Evolutionary conservation across 1,140 invertebrate genomes (phyloP).

Genomic region (Lepeophtheirus salmonis): DNA sequence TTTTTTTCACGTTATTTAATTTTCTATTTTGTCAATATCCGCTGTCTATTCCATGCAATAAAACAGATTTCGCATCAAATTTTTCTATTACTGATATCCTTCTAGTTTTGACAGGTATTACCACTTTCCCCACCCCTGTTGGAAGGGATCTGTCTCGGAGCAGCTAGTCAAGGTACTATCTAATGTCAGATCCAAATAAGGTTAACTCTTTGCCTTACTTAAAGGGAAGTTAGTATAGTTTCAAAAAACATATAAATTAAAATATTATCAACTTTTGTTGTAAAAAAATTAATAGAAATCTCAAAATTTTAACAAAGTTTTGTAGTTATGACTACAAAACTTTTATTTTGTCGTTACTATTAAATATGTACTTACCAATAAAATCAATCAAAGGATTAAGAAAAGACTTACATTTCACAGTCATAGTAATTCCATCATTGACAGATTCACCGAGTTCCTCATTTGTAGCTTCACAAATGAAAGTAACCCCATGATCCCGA

Average conservation of each 20-base stretch:
- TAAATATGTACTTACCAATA: not conserved
- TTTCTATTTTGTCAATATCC: too few relatives aligned
- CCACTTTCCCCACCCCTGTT: too few relatives aligned
- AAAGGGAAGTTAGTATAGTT: not conserved
- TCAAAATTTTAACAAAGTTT: not conserved
- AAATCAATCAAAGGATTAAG: not conserved
- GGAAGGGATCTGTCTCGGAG: too few relatives aligned
- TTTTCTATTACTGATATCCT: too few relatives aligned
- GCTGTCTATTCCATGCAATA: too few relatives aligned
- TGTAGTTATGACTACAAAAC: not conserved
- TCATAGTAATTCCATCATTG: slow-evolving; percentile 6
- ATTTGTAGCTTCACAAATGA: slow-evolving; percentile 17
- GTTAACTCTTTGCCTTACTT: too few relatives aligned
- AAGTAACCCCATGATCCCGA: slow-evolving; percentile 9
- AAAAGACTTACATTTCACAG: slow-evolving; percentile 18
- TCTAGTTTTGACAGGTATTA: too few relatives aligned
- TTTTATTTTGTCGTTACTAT: not conserved
- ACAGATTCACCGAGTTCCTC: not conserved
- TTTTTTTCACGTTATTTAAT: too few relatives aligned
- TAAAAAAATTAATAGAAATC: not conserved
- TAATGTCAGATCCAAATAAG: too few relatives aligned
- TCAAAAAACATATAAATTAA: not conserved
- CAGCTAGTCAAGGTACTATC: too few relatives aligned
- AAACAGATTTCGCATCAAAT: too few relatives aligned
- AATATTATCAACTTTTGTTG: not conserved